These are phyloP conservation scores for Melanargia galathea DNA, from an alignment of 2,888 invertebrate genomes.

Conservation along the genomic window DNA sequence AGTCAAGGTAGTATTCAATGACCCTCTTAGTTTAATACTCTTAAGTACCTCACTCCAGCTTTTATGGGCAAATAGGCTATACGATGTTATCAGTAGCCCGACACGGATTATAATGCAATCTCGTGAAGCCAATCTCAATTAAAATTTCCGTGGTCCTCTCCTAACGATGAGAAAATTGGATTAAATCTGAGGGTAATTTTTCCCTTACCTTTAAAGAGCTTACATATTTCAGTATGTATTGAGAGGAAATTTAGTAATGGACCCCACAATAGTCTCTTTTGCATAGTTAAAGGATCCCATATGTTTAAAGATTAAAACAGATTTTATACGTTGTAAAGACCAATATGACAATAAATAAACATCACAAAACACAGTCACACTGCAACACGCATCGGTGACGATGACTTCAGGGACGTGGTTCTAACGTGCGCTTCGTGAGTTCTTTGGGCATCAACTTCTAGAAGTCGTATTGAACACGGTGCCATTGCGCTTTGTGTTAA, in stretches of 20 bases:
- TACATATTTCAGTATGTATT: not conserved
- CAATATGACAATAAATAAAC: no score
- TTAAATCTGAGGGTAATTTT: conserved; percentile 7
- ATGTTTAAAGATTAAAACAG: not conserved
- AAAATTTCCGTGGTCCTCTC: conserved; percentile 25
- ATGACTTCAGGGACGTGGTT: no score
- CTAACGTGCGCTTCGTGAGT: no score
- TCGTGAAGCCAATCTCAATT: conserved; percentile 26
- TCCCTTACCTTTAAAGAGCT: not conserved
- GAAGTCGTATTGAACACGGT: no score
- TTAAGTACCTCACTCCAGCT: conserved; percentile 33
- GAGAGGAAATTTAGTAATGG: not conserved
- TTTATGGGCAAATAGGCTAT: conserved; percentile 23
- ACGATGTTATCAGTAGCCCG: conserved; percentile 30
- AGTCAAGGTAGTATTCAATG: conserved; percentile 59
- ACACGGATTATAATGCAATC: conserved; percentile 23
- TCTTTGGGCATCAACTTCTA: no score
- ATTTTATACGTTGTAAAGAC: no score
- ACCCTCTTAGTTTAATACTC: conserved; percentile 26
- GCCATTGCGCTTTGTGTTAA: no score
- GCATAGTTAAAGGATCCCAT: not conserved
- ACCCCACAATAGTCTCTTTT: not conserved
- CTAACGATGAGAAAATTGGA: conserved; percentile 22
- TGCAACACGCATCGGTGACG: no score
- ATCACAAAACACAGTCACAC: no score